phyloP scores from a whole-genome alignment of 1,140 invertebrate genomes.

The Neodiprion lecontei region DNA sequence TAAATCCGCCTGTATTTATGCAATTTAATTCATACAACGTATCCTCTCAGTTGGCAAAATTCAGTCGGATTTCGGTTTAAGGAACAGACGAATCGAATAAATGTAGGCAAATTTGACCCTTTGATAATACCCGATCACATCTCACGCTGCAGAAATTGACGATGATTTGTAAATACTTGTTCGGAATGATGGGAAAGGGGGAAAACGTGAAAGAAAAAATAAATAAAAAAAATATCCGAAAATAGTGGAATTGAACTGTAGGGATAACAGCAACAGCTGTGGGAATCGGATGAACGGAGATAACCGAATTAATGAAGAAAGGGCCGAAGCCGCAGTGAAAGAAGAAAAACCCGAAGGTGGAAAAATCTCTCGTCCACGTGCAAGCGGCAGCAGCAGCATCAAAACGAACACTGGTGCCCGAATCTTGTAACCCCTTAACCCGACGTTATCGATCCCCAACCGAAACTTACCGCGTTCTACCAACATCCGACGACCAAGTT shows the following conservation, averaged over 20 bases:
- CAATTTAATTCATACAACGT: too few relatives aligned
- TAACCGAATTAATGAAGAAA: background rate
- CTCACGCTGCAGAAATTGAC: too few relatives aligned
- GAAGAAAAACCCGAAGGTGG: background rate
- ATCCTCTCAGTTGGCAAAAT: too few relatives aligned
- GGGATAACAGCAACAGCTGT: background rate
- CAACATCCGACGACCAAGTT: background rate
- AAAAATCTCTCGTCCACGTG: background rate
- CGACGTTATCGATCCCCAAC: conserved; percentile 1
- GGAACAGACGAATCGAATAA: too few relatives aligned
- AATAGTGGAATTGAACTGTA: background rate
- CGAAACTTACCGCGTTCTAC: background rate
- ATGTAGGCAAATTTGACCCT: too few relatives aligned
- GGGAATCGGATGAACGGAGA: background rate
- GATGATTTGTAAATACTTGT: too few relatives aligned
- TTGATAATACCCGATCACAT: too few relatives aligned
- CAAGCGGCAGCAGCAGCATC: background rate
- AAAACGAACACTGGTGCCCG: background rate
- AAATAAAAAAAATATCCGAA: too few relatives aligned
- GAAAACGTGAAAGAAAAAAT: too few relatives aligned
- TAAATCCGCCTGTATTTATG: too few relatives aligned
- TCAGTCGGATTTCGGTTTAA: too few relatives aligned
- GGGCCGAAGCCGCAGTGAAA: background rate
- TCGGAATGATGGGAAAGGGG: too few relatives aligned
- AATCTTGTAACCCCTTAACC: background rate